A percentile compares a stretch with the other conserved stretches of the same genome.
Conservation (phyloP, 2,797 vertebrate genomes). For the Myoxocephalus aenaeus region DNA sequence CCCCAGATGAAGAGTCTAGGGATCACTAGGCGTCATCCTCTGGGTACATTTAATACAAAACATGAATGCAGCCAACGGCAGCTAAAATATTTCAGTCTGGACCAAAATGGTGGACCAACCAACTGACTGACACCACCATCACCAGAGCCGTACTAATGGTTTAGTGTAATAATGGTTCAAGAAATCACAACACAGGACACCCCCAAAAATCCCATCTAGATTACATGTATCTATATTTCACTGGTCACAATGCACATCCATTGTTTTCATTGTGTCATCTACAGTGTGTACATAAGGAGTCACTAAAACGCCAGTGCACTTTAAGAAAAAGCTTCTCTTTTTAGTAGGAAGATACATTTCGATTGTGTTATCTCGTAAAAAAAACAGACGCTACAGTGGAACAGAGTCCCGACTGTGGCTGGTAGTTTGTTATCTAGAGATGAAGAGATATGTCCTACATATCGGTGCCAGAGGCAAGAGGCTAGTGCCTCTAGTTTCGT, state of each 20-base stretch:
- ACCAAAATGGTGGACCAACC: not conserved
- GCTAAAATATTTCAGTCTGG: not conserved
- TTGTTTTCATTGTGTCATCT: no score
- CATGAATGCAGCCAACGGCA: not conserved
- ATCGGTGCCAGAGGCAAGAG: constrained; percentile 47
- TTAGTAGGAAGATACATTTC: not conserved
- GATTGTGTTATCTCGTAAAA: not conserved
- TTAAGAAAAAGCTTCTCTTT: not conserved
- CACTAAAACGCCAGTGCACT: not conserved
- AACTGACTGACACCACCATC: not conserved
- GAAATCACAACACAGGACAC: no score
- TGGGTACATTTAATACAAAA: not conserved
- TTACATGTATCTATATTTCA: no score
- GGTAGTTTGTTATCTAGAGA: constrained; percentile 48
- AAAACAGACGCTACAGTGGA: not conserved
- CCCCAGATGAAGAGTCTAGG: not conserved
- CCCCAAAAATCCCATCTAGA: no score
- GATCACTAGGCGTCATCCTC: not conserved
- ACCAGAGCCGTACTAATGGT: not conserved
- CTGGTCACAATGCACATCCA: no score
- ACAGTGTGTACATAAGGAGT: no score
- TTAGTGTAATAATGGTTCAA: no score
- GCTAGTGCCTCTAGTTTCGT: constrained; percentile 38
- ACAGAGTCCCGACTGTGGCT: constrained; percentile 9
- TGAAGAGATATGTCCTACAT: constrained; percentile 67